Evolutionary conservation across 30 jellyfish, hydroid and myxozoan species (phyloP).

Genomic region (Hydra vulgaris): DNA sequence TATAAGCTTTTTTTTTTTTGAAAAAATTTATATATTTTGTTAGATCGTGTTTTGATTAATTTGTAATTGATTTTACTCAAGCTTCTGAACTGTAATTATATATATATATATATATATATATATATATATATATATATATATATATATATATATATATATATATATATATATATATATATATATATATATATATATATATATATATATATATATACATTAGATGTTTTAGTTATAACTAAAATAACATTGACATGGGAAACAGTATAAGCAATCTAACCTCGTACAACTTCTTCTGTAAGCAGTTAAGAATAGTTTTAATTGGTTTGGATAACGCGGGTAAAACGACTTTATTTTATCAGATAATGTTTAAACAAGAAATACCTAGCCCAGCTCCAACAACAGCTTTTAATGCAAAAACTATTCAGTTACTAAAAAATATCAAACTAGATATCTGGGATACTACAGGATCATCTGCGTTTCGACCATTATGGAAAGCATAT

Average conservation of each 20-base stretch:
- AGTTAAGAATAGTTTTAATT: constrained; percentile 59
- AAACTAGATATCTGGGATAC: constrained; percentile 73
- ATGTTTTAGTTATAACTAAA: too few species aligned
- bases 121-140: too few species aligned
- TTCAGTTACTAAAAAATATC: constrained; percentile 46
- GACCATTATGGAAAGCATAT: constrained; percentile 91
- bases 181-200: too few species aligned
- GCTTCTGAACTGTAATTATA: too few species aligned
- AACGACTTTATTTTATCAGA: constrained; percentile 64
- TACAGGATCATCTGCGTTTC: constrained; percentile 59
- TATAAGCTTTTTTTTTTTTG: too few species aligned
- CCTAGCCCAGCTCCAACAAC: constrained; percentile 69
- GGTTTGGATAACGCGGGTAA: constrained; percentile 85
- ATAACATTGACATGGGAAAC: constrained; percentile 29
- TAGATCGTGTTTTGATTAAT: too few species aligned
- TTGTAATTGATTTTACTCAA: too few species aligned
- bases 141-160: too few species aligned
- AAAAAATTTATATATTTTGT: too few species aligned
- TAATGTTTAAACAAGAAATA: constrained; percentile 58
- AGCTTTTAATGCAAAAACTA: constrained; percentile 67
- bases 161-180: too few species aligned
- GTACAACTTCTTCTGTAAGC: constrained; percentile 31
- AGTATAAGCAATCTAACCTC: neutral
- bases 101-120: too few species aligned
- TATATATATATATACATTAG: too few species aligned